phyloP scores from a whole-genome alignment of 2,888 invertebrate genomes.

The Priocnemis perturbator region DNA sequence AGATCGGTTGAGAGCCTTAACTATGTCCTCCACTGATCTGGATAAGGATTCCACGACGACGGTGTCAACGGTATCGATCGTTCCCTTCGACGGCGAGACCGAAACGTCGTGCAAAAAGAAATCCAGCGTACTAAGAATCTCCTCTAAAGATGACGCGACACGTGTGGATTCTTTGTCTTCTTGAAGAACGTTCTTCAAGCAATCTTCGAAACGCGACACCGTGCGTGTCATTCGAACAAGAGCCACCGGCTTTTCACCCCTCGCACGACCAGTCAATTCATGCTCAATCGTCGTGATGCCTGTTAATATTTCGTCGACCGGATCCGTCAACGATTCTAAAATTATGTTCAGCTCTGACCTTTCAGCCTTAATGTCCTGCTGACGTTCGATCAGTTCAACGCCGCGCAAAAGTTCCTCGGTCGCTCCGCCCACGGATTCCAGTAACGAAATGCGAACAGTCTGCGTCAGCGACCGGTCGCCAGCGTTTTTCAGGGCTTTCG shows the following conservation, averaged over 20 bases:
- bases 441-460: conserved; percentile 62
- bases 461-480: conserved; percentile 64
- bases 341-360: conserved; percentile 65
- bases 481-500: conserved; percentile 63
- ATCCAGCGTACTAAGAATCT: conserved; percentile 46
- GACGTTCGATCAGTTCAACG: conserved; percentile 65
- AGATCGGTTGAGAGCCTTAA: conserved; percentile 43
- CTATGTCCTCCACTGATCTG: conserved; percentile 64
- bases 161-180: conserved; percentile 13
- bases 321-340: conserved; percentile 73
- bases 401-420: conserved; percentile 70
- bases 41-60: conserved; percentile 68
- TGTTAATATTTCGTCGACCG: conserved; percentile 75
- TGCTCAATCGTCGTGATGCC: conserved; percentile 67
- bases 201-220: conserved; percentile 53
- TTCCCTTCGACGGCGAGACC: conserved; percentile 58
- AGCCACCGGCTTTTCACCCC: conserved; percentile 62
- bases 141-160: conserved; percentile 35
- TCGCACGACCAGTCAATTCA: conserved; percentile 61
- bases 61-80: conserved; percentile 67
- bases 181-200: conserved; percentile 21
- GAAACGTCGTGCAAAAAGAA: conserved; percentile 54
- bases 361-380: conserved; percentile 47
- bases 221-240: conserved; percentile 64
- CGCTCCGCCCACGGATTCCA: conserved; percentile 69